phyloP scores from a whole-genome alignment of 2,113 vertebrate genomes.

The Hiodon alosoides region DNA sequence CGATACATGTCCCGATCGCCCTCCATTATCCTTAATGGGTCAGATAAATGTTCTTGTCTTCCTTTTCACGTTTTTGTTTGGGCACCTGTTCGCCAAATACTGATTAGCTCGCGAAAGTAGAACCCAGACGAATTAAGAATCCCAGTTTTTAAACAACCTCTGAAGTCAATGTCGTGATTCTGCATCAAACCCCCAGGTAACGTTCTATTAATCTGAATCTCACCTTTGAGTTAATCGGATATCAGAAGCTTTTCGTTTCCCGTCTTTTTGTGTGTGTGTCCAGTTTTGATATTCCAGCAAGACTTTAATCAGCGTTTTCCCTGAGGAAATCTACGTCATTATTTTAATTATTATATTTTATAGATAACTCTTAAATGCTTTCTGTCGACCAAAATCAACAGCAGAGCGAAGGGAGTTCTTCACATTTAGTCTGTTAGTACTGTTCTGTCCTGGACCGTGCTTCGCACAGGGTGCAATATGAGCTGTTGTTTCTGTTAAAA shows the following conservation, averaged over 20 bases:
- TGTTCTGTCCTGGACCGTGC: slow-evolving; percentile 37
- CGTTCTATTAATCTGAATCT: slow-evolving; percentile 29
- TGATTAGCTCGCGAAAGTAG: background rate
- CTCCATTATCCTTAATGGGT: slow-evolving; percentile 60
- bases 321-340: background rate
- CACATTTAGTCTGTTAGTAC: background rate
- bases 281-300: slow-evolving; percentile 55
- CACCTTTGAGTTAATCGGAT: slow-evolving; percentile 38
- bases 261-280: slow-evolving; percentile 50
- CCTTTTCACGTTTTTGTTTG: slow-evolving; percentile 29
- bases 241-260: slow-evolving; percentile 41
- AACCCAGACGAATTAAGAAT: background rate
- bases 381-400: slow-evolving; percentile 7
- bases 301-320: slow-evolving; percentile 41
- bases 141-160: background rate
- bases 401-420: background rate
- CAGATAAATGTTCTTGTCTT: slow-evolving; percentile 44
- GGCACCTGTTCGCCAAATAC: slow-evolving; percentile 65
- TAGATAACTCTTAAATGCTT: background rate
- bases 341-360: slow-evolving; percentile 12
- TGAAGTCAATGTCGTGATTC: slow-evolving; percentile 11
- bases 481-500: slow-evolving; percentile 1
- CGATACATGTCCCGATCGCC: slow-evolving; percentile 80
- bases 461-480: slow-evolving; percentile 38
- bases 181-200: slow-evolving; percentile 24